phyloP scores from a whole-genome alignment of 2,888 invertebrate species.

The Mongoloraphidia duomilia region DNA sequence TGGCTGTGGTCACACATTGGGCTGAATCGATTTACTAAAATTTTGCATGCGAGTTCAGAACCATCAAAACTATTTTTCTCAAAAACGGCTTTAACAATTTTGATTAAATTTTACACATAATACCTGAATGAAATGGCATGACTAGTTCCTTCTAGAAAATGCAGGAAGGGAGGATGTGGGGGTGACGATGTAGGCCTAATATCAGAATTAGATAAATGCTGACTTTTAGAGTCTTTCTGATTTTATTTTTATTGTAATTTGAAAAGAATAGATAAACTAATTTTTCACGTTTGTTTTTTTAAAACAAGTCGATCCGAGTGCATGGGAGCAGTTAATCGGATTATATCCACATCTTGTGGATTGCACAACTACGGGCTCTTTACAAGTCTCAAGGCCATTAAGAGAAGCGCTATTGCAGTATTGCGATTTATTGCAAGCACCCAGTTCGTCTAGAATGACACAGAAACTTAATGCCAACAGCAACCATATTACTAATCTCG shows the following conservation, averaged over 20 bases:
- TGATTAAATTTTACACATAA: no score
- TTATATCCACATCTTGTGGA: constrained; percentile 83
- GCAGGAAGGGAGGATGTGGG: no score
- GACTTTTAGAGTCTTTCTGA: not conserved
- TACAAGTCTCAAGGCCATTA: constrained; percentile 65
- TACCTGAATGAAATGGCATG: no score
- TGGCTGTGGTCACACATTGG: no score
- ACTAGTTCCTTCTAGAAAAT: no score
- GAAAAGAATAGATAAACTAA: not conserved
- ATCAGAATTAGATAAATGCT: no score
- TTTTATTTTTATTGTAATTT: not conserved
- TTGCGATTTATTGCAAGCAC: constrained; percentile 61
- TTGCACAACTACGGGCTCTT: constrained; percentile 66
- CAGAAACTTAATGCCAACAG: constrained; percentile 12
- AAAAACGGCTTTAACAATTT: no score
- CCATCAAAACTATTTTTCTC: no score
- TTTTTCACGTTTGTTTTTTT: constrained; percentile 9
- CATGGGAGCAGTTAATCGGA: constrained; percentile 87
- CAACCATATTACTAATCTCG: no score
- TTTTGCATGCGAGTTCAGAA: no score
- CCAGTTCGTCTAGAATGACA: constrained; percentile 22
- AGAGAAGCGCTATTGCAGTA: constrained; percentile 80
- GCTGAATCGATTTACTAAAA: no score
- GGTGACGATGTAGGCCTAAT: no score
- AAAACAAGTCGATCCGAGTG: constrained; percentile 63